Conservation (phyloP, 1,140 invertebrate genomes). For the Diorhabda elongata region DNA sequence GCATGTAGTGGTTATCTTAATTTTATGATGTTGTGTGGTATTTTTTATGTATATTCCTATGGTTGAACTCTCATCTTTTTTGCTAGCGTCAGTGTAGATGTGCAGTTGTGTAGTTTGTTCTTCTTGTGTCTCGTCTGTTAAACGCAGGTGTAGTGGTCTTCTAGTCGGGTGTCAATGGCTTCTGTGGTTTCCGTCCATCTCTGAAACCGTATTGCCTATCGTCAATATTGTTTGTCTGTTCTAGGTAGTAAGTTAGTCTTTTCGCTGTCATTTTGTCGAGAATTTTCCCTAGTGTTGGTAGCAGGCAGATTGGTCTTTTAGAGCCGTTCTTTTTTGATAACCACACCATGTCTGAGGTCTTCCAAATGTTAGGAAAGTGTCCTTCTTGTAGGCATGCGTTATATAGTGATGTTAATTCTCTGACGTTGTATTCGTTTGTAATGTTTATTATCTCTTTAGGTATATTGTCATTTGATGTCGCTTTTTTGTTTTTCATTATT, state of each 20-base stretch:
- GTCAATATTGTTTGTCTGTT: not conserved
- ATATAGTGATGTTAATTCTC: not conserved
- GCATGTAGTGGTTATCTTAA: no score
- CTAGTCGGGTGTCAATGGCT: slow-evolving; percentile 7
- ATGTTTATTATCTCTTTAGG: not conserved
- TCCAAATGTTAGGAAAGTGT: slow-evolving; percentile 6
- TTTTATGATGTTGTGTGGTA: no score
- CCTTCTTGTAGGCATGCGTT: not conserved
- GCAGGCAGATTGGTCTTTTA: not conserved
- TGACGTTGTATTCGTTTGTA: not conserved
- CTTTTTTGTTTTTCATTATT: not conserved
- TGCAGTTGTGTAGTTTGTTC: not conserved
- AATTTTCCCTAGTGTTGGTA: not conserved
- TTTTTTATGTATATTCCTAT: not conserved
- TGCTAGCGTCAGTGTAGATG: not conserved
- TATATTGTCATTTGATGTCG: not conserved
- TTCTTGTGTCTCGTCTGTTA: not conserved
- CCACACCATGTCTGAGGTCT: slow-evolving; percentile 1
- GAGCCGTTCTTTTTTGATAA: not conserved
- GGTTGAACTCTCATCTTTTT: not conserved
- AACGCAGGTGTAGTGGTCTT: not conserved
- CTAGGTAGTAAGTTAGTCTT: slow-evolving; percentile 1
- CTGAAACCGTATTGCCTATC: slow-evolving; percentile 25
- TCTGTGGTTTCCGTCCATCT: slow-evolving; percentile 15
- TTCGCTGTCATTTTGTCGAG: not conserved